A percentile compares a stretch with the other conserved stretches of the same genome.
Conservation (phyloP, 2,888 invertebrate species). For the Agrypnus murinus region DNA sequence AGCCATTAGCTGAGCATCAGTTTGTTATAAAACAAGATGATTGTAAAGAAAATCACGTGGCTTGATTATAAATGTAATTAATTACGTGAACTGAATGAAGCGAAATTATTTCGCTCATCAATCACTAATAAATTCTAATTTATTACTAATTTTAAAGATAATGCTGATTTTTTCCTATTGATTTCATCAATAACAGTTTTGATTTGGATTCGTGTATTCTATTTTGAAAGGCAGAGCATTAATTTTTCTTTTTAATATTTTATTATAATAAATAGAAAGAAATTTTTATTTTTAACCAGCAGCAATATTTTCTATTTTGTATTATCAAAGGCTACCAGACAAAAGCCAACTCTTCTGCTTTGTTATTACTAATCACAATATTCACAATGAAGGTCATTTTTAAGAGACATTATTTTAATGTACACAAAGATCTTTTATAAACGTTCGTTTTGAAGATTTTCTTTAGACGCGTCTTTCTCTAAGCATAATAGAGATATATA, state of each 20-base stretch:
- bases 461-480: background rate
- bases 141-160: too few species aligned
- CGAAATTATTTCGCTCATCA: background rate
- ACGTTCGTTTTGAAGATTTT: background rate
- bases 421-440: background rate
- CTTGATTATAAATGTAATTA: conserved; percentile 6
- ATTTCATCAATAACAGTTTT: too few species aligned
- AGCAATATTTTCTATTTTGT: background rate
- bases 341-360: background rate
- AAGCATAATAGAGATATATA: conserved; percentile 14
- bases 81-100: conserved; percentile 17
- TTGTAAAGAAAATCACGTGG: conserved; percentile 13
- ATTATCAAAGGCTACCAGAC: background rate
- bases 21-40: conserved; percentile 14
- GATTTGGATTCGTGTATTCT: too few species aligned
- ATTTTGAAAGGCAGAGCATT: too few species aligned
- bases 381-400: conserved; percentile 1
- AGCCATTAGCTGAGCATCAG: conserved; percentile 9
- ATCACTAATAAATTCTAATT: background rate
- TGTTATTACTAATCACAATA: background rate
- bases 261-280: too few species aligned
- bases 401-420: background rate
- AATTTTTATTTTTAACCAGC: background rate
- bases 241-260: too few species aligned
- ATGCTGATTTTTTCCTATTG: too few species aligned